Conservation (phyloP, 2,113 vertebrate genomes). For the Alosa alosa region DNA sequence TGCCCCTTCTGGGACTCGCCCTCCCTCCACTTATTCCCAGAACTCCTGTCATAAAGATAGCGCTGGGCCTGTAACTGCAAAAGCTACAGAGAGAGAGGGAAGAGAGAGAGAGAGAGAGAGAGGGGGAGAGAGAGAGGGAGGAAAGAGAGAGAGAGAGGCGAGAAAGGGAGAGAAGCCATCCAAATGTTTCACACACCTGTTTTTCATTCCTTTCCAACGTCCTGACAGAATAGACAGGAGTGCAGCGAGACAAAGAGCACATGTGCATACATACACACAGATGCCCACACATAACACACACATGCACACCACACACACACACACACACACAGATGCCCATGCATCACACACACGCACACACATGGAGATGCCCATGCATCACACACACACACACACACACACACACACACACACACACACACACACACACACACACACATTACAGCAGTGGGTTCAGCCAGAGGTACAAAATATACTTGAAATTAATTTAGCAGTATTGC, state of each 20-base stretch:
- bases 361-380: constrained; percentile 21
- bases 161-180: constrained; percentile 54
- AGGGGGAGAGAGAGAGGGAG: not conserved
- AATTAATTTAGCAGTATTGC: not conserved
- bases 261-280: constrained; percentile 26
- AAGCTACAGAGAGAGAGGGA: not conserved
- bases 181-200: constrained; percentile 68
- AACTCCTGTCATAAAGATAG: constrained; percentile 51
- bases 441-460: not conserved
- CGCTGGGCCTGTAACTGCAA: constrained; percentile 36
- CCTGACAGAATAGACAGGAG: constrained; percentile 51
- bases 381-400: not conserved
- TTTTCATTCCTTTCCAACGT: constrained; percentile 68
- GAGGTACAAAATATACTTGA: not conserved
- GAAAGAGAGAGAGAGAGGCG: constrained; percentile 18
- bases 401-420: constrained; percentile 6
- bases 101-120: not conserved
- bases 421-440: not conserved
- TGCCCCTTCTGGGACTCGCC: constrained; percentile 22
- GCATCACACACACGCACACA: not conserved
- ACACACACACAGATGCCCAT: constrained; percentile 27
- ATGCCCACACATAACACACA: not conserved
- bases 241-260: constrained; percentile 39
- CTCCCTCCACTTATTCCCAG: constrained; percentile 2
- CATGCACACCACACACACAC: not conserved